A percentile compares a stretch with the other conserved stretches of the same genome.
phyloP scores from a whole-genome alignment of 1,140 invertebrate genomes.

The Diorhabda sublineata region DNA sequence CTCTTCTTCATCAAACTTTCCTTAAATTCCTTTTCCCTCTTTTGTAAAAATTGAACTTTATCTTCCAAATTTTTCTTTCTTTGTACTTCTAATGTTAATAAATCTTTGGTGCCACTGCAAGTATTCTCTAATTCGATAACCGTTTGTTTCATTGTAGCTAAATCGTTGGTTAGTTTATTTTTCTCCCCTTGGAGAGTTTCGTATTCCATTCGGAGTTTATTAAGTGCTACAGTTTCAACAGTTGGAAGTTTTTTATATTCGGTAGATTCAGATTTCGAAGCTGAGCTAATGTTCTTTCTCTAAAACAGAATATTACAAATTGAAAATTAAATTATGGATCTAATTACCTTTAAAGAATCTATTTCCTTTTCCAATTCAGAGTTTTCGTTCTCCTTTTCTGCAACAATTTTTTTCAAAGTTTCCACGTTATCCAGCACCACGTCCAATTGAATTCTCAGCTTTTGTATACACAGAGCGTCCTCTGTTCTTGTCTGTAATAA shows the following conservation, averaged over 20 bases:
- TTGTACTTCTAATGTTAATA: slow-evolving; percentile 52
- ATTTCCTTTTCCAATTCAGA: slow-evolving; percentile 53
- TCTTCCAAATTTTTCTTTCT: slow-evolving; percentile 54
- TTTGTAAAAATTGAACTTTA: slow-evolving; percentile 41
- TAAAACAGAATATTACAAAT: slow-evolving; percentile 31
- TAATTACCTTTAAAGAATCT: slow-evolving; percentile 35
- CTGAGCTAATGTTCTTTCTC: slow-evolving; percentile 11
- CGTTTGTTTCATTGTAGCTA: slow-evolving; percentile 27
- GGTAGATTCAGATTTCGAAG: slow-evolving; percentile 36
- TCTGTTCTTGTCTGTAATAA: slow-evolving; percentile 54
- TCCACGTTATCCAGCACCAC: slow-evolving; percentile 58
- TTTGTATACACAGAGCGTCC: slow-evolving; percentile 59
- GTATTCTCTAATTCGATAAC: slow-evolving; percentile 40
- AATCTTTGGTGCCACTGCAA: slow-evolving; percentile 51
- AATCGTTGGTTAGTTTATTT: slow-evolving; percentile 36
- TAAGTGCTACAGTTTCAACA: slow-evolving; percentile 47
- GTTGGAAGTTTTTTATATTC: slow-evolving; percentile 37
- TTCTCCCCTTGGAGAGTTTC: slow-evolving; percentile 52
- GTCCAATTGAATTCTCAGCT: slow-evolving; percentile 59
- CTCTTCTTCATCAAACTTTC: slow-evolving; percentile 44
- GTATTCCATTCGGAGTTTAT: slow-evolving; percentile 51
- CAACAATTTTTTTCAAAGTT: slow-evolving; percentile 57
- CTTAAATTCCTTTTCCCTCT: slow-evolving; percentile 44
- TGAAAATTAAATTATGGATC: slow-evolving; percentile 2
- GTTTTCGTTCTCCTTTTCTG: slow-evolving; percentile 50